A percentile compares a stretch with the other conserved stretches of the same genome.
Conservation (phyloP, 2,797 vertebrate genomes). For the Tinamus major region DNA sequence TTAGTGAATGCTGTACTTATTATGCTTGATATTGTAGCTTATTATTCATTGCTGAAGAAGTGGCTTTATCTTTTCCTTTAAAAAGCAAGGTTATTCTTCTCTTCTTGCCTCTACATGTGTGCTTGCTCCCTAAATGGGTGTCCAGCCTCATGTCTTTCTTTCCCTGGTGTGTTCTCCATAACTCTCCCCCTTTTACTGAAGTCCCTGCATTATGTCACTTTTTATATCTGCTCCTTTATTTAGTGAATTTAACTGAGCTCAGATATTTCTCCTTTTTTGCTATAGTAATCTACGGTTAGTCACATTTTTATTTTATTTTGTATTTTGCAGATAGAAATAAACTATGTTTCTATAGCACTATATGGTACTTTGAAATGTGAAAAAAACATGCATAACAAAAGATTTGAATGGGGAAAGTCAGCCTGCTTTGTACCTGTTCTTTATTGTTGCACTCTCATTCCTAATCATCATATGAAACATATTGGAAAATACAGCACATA, state of each 20-base stretch:
- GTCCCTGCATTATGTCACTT: background rate
- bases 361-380: background rate
- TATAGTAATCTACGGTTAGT: background rate
- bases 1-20: background rate
- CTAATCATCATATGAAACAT: background rate
- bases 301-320: no score
- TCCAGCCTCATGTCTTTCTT: background rate
- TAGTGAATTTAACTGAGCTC: background rate
- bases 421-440: rapidly evolving
- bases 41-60: background rate
- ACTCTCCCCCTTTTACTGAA: background rate
- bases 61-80: background rate
- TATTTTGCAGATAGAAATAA: background rate
- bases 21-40: background rate
- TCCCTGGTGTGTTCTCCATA: background rate
- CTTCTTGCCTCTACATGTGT: background rate
- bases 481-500: background rate
- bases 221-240: background rate
- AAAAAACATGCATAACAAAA: background rate
- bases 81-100: background rate
- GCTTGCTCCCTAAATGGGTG: background rate
- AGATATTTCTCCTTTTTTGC: background rate
- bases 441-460: background rate
- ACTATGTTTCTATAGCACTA: background rate
- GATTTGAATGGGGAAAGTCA: background rate